Percentiles rank a stretch among this genome's conserved stretches.
Evolutionary conservation across 2,797 vertebrate genomes (phyloP).

Genomic region (Lepus townsendii): DNA sequence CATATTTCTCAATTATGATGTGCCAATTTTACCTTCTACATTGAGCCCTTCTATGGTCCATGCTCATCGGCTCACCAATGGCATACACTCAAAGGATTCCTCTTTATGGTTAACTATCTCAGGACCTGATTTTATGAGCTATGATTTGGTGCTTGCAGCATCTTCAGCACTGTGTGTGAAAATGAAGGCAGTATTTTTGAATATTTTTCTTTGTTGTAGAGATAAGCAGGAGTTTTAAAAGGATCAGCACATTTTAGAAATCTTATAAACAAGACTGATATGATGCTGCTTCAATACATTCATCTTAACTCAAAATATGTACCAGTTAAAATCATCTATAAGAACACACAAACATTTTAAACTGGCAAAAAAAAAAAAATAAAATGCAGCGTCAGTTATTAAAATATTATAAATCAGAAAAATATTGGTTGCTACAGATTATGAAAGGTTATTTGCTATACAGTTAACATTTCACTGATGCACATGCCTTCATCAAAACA

Average conservation of each 20-base stretch:
- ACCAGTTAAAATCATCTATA: conserved; percentile 87
- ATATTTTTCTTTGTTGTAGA: conserved; percentile 90
- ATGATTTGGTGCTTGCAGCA: conserved; percentile 97
- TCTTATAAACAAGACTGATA: conserved; percentile 86
- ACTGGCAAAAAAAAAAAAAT: conserved; percentile 84
- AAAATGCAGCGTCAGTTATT: conserved; percentile 88
- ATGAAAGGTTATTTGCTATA: conserved; percentile 86
- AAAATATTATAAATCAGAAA: conserved; percentile 87
- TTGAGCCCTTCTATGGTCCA: conserved; percentile 99
- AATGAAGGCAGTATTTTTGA: conserved; percentile 99
- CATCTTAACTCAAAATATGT: conserved; percentile 88
- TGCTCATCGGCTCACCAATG: conserved; percentile 97
- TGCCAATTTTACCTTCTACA: conserved; percentile 98
- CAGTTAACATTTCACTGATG: conserved; percentile 89
- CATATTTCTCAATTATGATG: conserved; percentile 90
- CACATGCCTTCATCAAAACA: conserved; percentile 87
- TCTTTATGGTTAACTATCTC: conserved; percentile 99
- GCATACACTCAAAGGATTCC: conserved; percentile 99
- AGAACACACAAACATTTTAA: conserved; percentile 90
- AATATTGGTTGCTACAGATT: conserved; percentile 86
- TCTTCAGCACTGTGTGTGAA: conserved; percentile 99
- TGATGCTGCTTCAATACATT: conserved; percentile 88
- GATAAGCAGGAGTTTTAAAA: conserved; percentile 92
- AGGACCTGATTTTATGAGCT: conserved; percentile 99
- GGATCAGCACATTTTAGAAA: conserved; percentile 91